These are phyloP conservation scores for Butorides virescens DNA, from an alignment of 2,113 vertebrate genomes.

Conservation along the genomic window DNA sequence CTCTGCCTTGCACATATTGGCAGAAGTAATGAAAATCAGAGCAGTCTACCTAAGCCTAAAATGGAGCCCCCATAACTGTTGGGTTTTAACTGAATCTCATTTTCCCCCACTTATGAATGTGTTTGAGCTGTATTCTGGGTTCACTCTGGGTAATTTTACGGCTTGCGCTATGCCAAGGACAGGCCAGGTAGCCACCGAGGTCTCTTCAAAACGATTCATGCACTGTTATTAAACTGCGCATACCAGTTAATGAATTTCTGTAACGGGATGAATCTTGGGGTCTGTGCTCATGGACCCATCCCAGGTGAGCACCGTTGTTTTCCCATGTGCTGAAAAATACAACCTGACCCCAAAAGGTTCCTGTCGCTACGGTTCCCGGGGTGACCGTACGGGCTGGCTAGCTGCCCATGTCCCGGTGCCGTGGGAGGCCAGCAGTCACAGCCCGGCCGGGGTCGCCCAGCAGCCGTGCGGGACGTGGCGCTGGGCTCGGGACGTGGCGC, in stretches of 20 bases:
- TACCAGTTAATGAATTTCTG: background rate
- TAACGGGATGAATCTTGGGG: background rate
- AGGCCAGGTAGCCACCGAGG: background rate
- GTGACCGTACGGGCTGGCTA: background rate
- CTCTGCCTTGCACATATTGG: background rate
- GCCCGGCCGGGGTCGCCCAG: accelerated
- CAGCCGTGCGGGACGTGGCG: background rate
- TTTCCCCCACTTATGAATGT: background rate
- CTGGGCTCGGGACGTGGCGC: background rate
- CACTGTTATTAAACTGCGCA: accelerated
- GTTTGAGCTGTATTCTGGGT: background rate
- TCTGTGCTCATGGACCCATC: accelerated
- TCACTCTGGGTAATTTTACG: background rate
- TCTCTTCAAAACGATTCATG: background rate
- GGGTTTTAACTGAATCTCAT: background rate
- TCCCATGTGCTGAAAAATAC: accelerated
- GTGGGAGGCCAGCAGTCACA: background rate
- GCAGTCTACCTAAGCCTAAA: background rate
- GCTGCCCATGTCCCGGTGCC: background rate
- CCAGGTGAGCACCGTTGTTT: accelerated
- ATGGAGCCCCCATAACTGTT: background rate
- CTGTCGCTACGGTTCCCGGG: accelerated
- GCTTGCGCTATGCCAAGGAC: background rate
- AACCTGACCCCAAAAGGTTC: accelerated
- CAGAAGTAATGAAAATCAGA: background rate